phyloP scores from a whole-genome alignment of 2,888 invertebrate species.

The Dryadula phaetusa region DNA sequence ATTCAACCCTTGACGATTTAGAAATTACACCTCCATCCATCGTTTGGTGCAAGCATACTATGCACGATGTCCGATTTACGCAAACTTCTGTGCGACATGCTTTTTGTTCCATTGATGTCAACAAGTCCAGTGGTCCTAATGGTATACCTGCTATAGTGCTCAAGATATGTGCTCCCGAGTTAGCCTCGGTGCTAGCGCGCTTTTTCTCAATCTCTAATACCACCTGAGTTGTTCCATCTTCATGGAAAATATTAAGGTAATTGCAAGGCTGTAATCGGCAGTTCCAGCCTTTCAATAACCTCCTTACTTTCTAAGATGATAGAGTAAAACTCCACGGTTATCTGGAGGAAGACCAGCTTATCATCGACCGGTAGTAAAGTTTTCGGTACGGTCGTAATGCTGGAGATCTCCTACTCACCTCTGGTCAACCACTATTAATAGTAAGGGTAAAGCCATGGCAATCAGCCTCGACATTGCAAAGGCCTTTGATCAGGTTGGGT shows the following conservation, averaged over 20 bases:
- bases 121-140: slow-evolving; percentile 38
- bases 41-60: not conserved
- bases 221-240: slow-evolving; percentile 27
- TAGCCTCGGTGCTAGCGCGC: slow-evolving; percentile 38
- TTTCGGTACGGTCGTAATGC: not conserved
- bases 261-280: slow-evolving; percentile 1
- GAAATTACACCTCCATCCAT: too few relatives aligned
- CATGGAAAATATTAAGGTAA: too few relatives aligned
- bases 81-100: not conserved
- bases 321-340: slow-evolving; percentile 20
- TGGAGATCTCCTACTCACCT: not conserved
- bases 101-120: slow-evolving; percentile 20
- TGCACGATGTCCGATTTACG: not conserved
- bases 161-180: slow-evolving; percentile 39
- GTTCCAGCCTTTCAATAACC: slow-evolving; percentile 36
- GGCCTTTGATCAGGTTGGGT: too few relatives aligned
- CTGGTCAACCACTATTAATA: slow-evolving; percentile 1
- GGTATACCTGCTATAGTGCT: slow-evolving; percentile 39
- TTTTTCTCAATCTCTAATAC: slow-evolving; percentile 31
- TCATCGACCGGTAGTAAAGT: slow-evolving; percentile 3
- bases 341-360: slow-evolving; percentile 17
- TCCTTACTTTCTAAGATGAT: slow-evolving; percentile 12
- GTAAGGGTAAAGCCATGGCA: not conserved
- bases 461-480: too few relatives aligned
- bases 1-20: too few relatives aligned